Evolutionary conservation across 2,113 vertebrate species (phyloP), one percentile per base, ranked within the genome.

Genomic region (Myotis lucifugus): DNA sequence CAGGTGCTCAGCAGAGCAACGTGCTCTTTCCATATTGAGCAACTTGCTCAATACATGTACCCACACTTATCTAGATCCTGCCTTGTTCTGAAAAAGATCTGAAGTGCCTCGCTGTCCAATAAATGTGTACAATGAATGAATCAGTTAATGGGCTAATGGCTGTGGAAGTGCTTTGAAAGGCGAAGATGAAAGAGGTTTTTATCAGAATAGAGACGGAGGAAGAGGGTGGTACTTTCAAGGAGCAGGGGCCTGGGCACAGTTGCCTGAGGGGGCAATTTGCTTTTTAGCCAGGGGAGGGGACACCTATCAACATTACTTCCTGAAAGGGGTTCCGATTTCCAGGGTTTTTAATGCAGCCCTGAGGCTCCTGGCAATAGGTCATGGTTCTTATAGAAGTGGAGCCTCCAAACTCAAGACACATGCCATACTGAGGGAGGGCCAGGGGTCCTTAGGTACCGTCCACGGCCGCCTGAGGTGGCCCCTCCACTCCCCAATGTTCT

Each of bases 81-180:
- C 66, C 88, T 94, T 69, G 27, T 85, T 90, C 92, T 90, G 42
- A 86, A 91, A 89, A 90, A 73, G 88, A 85, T 77, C 18, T 37
- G 76, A 96, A 96, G 92, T 56, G 32, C 54, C 59, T 90, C 0
- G 0, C 27, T 76, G 90, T 77, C 94, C 95, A 84, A 72, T 91
- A 93, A 74, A 90, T 6, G 70, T 90, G 92, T 87, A 88, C 90
- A 90, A 83, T 87, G 90, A 93, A 48, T 54, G 67, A 67, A 88
- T 93, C 89, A 90, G 94, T 95, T 89, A 93, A 94, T 90, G 88
- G 77, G 95, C 73, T 96, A 93, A 93, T 85, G 91, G 70, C 79
- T 66, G 72, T 84, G 78, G 91, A 89, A 74, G 76, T 59, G 42
- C 84, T 96, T 95, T 85, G 84, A 93, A 89, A 96, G 90, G 74